Percentiles rank a stretch among this genome's conserved stretches.
Evolutionary conservation across 1,140 invertebrate genomes (phyloP).

Genomic region (Anoplophora glabripennis): DNA sequence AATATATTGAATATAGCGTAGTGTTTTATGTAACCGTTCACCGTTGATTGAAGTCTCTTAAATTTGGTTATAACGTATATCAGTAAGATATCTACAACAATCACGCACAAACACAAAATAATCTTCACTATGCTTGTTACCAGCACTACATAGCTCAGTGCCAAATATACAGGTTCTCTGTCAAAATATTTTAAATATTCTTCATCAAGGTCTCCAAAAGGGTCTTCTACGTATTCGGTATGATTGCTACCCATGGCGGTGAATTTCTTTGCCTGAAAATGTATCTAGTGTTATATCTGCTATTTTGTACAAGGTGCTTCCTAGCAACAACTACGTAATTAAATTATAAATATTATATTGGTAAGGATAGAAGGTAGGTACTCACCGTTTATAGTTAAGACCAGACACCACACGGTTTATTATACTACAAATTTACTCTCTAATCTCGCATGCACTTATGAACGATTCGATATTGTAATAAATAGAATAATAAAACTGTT

Average conservation of each 20-base stretch:
- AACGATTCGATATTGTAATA: no score
- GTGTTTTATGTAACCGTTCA: slow-evolving; percentile 2
- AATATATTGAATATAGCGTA: slow-evolving; percentile 1
- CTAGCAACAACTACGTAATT: no score
- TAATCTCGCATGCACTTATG: no score
- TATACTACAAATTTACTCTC: no score
- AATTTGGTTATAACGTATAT: neutral
- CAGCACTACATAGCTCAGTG: neutral
- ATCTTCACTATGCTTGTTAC: neutral
- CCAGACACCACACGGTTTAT: no score
- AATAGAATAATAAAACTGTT: no score
- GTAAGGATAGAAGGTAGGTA: no score
- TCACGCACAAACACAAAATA: neutral
- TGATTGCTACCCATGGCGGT: neutral
- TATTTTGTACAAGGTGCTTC: neutral
- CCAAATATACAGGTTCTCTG: neutral
- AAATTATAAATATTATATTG: no score
- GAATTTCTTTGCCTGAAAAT: no score
- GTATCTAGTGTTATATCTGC: neutral
- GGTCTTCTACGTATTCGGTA: slow-evolving; percentile 7
- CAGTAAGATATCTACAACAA: neutral
- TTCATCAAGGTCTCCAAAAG: neutral
- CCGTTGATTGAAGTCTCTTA: neutral
- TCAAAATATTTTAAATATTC: neutral
- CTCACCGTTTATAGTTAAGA: no score